phyloP scores from a whole-genome alignment of 2,888 invertebrate genomes.

The Micoletzkya japonica region DNA sequence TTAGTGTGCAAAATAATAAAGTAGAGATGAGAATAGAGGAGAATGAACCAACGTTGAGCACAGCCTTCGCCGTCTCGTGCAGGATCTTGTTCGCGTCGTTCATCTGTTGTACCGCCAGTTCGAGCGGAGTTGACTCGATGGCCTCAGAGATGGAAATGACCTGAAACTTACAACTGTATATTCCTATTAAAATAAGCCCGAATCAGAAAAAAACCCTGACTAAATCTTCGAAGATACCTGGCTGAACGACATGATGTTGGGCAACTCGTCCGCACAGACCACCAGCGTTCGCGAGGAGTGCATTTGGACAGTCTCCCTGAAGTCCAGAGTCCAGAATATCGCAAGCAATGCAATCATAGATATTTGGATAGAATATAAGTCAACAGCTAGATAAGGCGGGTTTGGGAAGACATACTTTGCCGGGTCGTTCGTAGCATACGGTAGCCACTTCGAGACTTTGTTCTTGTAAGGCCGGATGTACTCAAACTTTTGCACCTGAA shows the following conservation, averaged over 20 bases:
- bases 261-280: constrained; percentile 18
- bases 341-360: too few relatives aligned
- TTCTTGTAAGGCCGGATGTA: constrained; percentile 21
- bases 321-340: too few relatives aligned
- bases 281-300: background rate
- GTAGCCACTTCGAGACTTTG: constrained; percentile 18
- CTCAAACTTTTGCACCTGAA: constrained; percentile 24
- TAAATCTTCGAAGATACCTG: background rate
- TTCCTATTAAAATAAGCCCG: background rate
- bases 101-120: constrained; percentile 14
- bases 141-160: constrained; percentile 15
- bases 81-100: constrained; percentile 4
- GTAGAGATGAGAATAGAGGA: background rate
- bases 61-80: background rate
- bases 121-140: background rate
- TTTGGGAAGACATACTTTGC: too few relatives aligned
- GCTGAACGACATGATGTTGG: constrained; percentile 22
- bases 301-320: constrained; percentile 14
- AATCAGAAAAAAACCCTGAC: background rate
- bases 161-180: background rate
- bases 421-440: constrained; percentile 19
- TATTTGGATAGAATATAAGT: too few relatives aligned
- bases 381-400: too few relatives aligned
- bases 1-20: background rate
- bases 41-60: background rate